phyloP scores from a whole-genome alignment of 2,888 invertebrate genomes.

The Stramonita haemastoma region DNA sequence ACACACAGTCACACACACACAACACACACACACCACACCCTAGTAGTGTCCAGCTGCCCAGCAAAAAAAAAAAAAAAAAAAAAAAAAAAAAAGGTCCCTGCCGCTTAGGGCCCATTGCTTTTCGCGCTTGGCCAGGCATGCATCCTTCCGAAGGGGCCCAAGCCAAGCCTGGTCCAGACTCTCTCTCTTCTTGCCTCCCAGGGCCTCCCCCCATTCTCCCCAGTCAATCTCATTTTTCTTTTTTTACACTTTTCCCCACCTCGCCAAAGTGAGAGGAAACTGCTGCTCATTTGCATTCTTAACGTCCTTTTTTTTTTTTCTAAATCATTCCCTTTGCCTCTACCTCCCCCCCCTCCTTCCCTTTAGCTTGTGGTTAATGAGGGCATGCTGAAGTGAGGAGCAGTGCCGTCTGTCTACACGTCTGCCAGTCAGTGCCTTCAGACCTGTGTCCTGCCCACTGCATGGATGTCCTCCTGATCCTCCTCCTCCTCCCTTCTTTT shows the following conservation, averaged over 20 bases:
- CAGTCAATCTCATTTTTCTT: conserved; percentile 42
- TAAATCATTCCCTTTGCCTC: background rate
- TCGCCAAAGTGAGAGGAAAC: conserved; percentile 37
- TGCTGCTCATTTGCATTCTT: conserved; percentile 41
- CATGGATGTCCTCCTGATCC: background rate
- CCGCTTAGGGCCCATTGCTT: conserved; percentile 27
- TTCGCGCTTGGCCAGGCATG: conserved; percentile 36
- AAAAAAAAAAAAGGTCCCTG: background rate
- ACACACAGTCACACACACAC: background rate
- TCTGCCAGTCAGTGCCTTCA: too few relatives aligned
- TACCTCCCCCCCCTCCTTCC: background rate
- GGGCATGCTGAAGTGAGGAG: background rate
- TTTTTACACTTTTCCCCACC: conserved; percentile 21
- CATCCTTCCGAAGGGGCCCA: background rate
- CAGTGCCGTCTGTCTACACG: background rate
- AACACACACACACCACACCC: background rate
- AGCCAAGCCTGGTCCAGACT: too few relatives aligned
- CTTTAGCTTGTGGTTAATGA: conserved; percentile 1
- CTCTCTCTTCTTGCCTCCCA: conserved; percentile 22
- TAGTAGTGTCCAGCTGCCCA: conserved; percentile 35
- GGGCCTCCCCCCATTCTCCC: conserved; percentile 29
- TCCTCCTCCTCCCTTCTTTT: too few relatives aligned
- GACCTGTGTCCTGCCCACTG: conserved; percentile 3
- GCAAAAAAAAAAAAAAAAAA: too few relatives aligned
- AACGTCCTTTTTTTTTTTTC: conserved; percentile 27